These are phyloP conservation scores for Trachythela sp. DNA, from an alignment of 64 coral and sea anemone species.

Conservation along the genomic window DNA sequence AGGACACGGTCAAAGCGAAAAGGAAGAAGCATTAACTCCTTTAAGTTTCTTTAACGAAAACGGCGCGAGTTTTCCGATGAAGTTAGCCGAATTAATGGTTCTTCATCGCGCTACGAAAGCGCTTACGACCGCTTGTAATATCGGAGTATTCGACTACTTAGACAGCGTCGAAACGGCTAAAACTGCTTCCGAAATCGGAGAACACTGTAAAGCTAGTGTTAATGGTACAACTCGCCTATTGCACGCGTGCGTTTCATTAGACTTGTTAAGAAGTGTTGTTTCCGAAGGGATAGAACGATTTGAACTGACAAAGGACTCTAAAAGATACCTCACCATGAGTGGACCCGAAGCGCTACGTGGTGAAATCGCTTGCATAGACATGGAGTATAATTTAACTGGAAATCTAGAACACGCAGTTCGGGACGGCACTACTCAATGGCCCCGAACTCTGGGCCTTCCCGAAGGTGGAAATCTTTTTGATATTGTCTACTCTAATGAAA, in stretches of 20 bases:
- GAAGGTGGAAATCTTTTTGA: constrained; percentile 20
- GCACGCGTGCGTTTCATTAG: not conserved
- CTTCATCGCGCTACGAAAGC: not conserved
- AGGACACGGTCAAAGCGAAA: not conserved
- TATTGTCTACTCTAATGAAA: not conserved
- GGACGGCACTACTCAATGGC: constrained; percentile 5
- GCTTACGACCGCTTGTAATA: not conserved
- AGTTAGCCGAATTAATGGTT: not conserved
- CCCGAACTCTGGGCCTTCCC: not conserved
- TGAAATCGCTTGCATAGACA: constrained; percentile 6
- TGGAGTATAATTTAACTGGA: not conserved
- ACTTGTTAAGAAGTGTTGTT: not conserved
- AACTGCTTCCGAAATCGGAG: not conserved
- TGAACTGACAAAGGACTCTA: not conserved
- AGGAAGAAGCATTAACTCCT: not conserved
- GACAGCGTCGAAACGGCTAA: not conserved
- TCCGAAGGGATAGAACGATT: not conserved
- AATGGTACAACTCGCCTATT: not conserved
- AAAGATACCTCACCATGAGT: not conserved
- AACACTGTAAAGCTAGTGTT: not conserved
- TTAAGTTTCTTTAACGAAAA: not conserved
- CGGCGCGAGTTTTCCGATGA: not conserved
- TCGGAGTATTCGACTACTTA: not conserved
- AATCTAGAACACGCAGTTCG: not conserved
- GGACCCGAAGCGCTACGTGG: not conserved